These are phyloP conservation scores for Acanthurus lineatus DNA, from an alignment of 2,797 vertebrate species.

Conservation along the genomic window DNA sequence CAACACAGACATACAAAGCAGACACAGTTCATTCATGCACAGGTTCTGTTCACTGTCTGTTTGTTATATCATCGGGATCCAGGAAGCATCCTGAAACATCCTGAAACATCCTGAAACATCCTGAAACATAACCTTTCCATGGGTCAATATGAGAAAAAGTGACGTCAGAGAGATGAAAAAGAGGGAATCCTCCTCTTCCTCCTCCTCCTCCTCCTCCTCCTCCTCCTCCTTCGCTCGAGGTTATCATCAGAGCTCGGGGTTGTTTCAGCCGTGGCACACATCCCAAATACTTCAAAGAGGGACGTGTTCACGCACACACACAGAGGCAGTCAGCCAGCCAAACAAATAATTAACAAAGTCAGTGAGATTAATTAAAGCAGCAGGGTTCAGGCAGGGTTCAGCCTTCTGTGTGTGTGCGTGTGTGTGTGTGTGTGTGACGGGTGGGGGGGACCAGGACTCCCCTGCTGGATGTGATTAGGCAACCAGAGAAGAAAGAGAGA, in stretches of 20 bases:
- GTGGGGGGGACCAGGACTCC: too few relatives aligned
- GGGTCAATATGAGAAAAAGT: too few relatives aligned
- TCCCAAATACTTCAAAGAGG: slow-evolving; percentile 71
- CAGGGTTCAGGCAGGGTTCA: slow-evolving; percentile 85
- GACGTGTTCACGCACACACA: slow-evolving; percentile 41
- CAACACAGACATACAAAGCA: too few relatives aligned
- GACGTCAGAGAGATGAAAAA: background rate
- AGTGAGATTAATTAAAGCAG: slow-evolving; percentile 82
- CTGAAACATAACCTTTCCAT: too few relatives aligned
- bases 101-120: too few relatives aligned
- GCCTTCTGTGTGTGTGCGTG: slow-evolving; percentile 61
- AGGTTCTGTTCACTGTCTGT: too few relatives aligned
- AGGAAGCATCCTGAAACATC: too few relatives aligned
- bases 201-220: slow-evolving; percentile 23
- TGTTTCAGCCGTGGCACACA: slow-evolving; percentile 62
- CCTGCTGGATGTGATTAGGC: too few relatives aligned
- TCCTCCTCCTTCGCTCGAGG: slow-evolving; percentile 34
- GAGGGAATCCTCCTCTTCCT: slow-evolving; percentile 34
- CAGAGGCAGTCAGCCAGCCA: slow-evolving; percentile 65
- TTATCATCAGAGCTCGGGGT: slow-evolving; percentile 56
- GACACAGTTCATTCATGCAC: too few relatives aligned
- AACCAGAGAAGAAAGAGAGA: too few relatives aligned
- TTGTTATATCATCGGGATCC: too few relatives aligned
- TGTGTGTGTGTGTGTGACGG: slow-evolving; percentile 60
- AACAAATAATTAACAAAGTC: slow-evolving; percentile 85